These are phyloP conservation scores for Zygaena filipendulae DNA, from an alignment of 2,888 invertebrate genomes.

Conservation along the genomic window DNA sequence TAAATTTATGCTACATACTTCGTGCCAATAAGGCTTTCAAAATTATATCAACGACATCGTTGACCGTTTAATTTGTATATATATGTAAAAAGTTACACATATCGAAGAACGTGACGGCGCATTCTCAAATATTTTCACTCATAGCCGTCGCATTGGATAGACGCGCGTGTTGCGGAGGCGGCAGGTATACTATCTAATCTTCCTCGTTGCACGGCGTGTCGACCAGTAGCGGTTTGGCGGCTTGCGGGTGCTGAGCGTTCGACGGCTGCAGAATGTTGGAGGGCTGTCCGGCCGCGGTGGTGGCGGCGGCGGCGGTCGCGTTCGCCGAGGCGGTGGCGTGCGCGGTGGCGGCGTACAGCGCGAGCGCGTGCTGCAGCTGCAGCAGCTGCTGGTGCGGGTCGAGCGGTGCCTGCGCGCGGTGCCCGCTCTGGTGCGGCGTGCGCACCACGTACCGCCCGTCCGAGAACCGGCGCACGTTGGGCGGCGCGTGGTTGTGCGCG, in stretches of 20 bases:
- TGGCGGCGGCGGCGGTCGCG: conserved; percentile 29
- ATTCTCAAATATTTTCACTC: no score
- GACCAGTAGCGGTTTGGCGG: conserved; percentile 51
- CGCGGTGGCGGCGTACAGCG: conserved; percentile 56
- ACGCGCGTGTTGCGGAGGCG: no score
- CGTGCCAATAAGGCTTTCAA: conserved; percentile 51
- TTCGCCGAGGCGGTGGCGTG: conserved; percentile 51
- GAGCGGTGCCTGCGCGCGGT: conserved; percentile 55
- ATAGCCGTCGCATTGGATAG: no score
- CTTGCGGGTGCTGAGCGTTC: conserved; percentile 35
- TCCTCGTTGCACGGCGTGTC: conserved; percentile 59
- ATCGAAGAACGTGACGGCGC: no score
- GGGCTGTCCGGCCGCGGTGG: conserved; percentile 29
- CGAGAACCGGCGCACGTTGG: conserved; percentile 59
- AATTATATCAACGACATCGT: conserved; percentile 27
- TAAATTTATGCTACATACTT: conserved; percentile 48
- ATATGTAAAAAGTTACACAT: no score
- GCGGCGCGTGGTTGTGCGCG: conserved; percentile 60
- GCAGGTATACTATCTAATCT: conserved; percentile 42
- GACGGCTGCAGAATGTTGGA: conserved; percentile 36
- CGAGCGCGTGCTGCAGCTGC: conserved; percentile 58
- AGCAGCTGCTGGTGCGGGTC: conserved; percentile 60
- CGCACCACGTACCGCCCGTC: conserved; percentile 61
- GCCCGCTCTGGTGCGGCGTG: conserved; percentile 60
- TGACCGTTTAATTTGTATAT: no score